These are phyloP conservation scores for Okamejei kenojei DNA, from an alignment of 2,797 vertebrate genomes.

Conservation along the genomic window DNA sequence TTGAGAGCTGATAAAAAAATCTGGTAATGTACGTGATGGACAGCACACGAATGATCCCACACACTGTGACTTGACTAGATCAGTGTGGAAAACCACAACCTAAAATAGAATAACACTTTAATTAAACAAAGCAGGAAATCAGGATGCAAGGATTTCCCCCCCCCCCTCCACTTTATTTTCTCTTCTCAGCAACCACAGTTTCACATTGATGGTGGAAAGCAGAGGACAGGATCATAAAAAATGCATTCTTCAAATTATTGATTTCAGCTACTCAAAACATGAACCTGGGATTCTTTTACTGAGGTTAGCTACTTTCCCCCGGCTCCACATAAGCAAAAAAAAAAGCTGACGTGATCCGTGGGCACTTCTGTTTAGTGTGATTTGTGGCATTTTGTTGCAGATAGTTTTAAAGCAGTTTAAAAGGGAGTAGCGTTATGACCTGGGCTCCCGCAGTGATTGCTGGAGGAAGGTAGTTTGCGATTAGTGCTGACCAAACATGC, in stretches of 20 bases:
- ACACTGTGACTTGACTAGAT: background rate
- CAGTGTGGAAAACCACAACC: background rate
- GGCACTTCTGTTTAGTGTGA: background rate
- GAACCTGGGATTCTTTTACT: background rate
- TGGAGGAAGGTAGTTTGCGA: background rate
- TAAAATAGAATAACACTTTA: background rate
- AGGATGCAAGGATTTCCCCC: background rate
- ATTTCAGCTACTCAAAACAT: background rate
- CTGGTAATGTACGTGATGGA: background rate
- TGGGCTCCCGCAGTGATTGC: background rate
- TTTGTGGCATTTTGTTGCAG: background rate
- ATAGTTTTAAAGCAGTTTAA: background rate
- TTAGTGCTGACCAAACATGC: background rate
- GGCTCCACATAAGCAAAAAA: background rate
- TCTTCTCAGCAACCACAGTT: background rate
- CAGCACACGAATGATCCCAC: background rate
- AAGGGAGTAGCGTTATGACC: background rate
- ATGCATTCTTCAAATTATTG: constrained; percentile 14
- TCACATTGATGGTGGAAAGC: background rate
- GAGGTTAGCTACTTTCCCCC: background rate
- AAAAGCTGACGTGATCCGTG: background rate
- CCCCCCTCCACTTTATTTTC: background rate
- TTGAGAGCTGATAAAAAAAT: background rate
- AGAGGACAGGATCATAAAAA: background rate
- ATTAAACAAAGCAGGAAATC: background rate